These are phyloP conservation scores for Solenodon paradoxus DNA, from an alignment of 2,113 vertebrate genomes.

Conservation along the genomic window DNA sequence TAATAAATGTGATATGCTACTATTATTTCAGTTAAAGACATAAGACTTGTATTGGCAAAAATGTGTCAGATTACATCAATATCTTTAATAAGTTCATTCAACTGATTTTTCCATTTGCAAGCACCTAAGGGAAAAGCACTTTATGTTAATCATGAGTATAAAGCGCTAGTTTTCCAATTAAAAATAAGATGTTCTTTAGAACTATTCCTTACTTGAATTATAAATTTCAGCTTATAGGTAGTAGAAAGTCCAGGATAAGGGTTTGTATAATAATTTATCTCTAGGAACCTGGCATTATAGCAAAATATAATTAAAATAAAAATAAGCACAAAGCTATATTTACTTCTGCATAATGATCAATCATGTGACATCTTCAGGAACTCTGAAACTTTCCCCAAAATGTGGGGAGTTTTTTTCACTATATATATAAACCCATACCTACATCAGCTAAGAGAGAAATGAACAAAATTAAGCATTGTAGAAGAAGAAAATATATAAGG, in stretches of 20 bases:
- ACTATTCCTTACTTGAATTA: constrained; percentile 29
- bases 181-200: constrained; percentile 40
- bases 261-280: neutral
- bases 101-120: constrained; percentile 43
- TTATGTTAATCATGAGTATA: constrained; percentile 17
- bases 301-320: constrained; percentile 11
- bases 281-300: neutral
- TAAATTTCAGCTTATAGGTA: constrained; percentile 9
- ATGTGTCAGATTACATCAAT: constrained; percentile 18
- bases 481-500: neutral
- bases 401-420: neutral
- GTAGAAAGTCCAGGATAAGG: neutral
- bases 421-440: neutral
- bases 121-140: neutral
- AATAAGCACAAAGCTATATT: neutral
- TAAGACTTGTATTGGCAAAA: constrained; percentile 26
- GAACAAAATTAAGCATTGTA: neutral
- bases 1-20: constrained; percentile 35
- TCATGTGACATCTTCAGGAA: neutral
- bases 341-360: neutral
- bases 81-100: constrained; percentile 3
- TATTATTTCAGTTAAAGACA: constrained; percentile 14
- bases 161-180: constrained; percentile 7
- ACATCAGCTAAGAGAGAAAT: neutral
- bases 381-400: neutral